Conservation (phyloP, 2,113 vertebrate genomes). For the Rhombomys opimus region DNA sequence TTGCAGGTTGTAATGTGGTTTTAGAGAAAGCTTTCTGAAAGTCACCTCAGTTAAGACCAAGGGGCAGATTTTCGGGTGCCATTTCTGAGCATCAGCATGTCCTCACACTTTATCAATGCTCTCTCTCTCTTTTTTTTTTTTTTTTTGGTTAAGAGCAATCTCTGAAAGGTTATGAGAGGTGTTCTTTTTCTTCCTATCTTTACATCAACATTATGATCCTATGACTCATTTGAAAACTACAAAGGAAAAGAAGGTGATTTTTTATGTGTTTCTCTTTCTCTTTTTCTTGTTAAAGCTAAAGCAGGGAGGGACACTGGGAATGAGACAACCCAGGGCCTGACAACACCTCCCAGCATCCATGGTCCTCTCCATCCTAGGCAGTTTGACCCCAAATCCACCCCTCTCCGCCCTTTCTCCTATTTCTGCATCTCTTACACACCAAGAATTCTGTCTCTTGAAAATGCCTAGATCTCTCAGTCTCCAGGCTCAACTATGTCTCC, state of each 20-base stretch:
- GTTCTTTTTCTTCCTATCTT: background rate
- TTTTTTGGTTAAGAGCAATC: background rate
- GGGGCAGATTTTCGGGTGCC: background rate
- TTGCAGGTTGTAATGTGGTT: background rate
- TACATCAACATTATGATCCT: slow-evolving; percentile 7
- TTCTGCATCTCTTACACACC: fast-evolving
- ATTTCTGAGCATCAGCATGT: background rate
- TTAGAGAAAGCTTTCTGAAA: background rate
- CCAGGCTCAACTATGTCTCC: background rate
- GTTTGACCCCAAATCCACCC: background rate
- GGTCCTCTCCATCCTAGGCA: background rate
- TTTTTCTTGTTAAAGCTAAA: background rate
- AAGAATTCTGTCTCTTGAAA: background rate
- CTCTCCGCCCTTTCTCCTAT: background rate
- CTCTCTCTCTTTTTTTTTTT: background rate
- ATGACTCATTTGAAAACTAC: slow-evolving; percentile 32
- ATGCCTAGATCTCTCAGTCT: background rate
- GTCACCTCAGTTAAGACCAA: background rate
- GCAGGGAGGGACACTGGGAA: background rate
- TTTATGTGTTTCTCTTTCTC: background rate
- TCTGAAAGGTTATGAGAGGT: background rate
- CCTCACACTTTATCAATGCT: background rate
- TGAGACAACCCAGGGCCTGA: background rate
- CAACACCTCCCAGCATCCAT: background rate
- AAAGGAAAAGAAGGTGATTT: background rate